These are phyloP conservation scores for Episyrphus balteatus DNA, from an alignment of 1,140 invertebrate genomes.

Conservation along the genomic window DNA sequence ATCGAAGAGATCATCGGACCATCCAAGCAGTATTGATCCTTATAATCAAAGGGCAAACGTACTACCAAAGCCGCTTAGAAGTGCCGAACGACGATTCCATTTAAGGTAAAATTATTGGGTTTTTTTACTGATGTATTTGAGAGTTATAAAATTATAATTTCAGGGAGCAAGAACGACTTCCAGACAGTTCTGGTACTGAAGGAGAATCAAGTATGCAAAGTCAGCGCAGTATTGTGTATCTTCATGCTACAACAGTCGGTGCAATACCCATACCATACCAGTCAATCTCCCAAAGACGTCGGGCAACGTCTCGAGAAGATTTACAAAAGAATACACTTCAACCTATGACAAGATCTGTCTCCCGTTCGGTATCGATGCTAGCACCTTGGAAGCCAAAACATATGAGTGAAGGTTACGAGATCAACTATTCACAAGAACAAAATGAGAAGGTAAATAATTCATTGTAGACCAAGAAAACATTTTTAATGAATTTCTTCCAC, in stretches of 20 bases:
- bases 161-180: constrained; percentile 36
- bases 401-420: constrained; percentile 59
- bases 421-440: constrained; percentile 64
- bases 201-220: constrained; percentile 68
- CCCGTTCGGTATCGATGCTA: constrained; percentile 68
- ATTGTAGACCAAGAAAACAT: not conserved
- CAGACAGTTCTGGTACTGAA: constrained; percentile 58
- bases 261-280: constrained; percentile 37
- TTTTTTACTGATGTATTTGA: not conserved
- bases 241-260: constrained; percentile 61
- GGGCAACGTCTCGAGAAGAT: constrained; percentile 53
- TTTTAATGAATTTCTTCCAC: not conserved
- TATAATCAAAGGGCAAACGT: constrained; percentile 6
- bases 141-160: constrained; percentile 1
- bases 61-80: constrained; percentile 31
- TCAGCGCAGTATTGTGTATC: constrained; percentile 65
- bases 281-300: constrained; percentile 13
- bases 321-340: constrained; percentile 44
- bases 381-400: constrained; percentile 71
- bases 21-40: not conserved
- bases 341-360: constrained; percentile 61
- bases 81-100: constrained; percentile 20
- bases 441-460: constrained; percentile 36
- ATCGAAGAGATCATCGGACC: not conserved
- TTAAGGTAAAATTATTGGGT: constrained; percentile 6